Conservation (phyloP, 2,113 vertebrate species). For the Barnardius zonarius region DNA sequence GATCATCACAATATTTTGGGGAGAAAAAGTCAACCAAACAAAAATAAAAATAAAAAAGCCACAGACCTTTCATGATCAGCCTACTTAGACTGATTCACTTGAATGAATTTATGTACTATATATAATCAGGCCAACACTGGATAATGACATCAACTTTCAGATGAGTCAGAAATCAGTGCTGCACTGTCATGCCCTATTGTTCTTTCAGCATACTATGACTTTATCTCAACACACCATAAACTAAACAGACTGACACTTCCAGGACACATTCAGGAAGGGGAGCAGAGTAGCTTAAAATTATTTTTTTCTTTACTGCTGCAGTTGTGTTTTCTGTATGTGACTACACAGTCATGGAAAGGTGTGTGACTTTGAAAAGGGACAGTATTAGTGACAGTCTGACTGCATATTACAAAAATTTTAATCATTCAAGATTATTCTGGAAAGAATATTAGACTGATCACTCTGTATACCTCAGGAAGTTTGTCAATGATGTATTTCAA, state of each 20-base stretch:
- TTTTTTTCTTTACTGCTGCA: not conserved
- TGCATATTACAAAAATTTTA: not conserved
- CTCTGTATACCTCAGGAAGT: not conserved
- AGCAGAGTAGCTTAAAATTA: not conserved
- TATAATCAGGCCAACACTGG: not conserved
- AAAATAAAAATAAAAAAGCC: not conserved
- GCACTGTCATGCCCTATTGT: not conserved
- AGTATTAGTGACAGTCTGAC: not conserved
- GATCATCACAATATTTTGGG: not conserved
- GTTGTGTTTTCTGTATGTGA: not conserved
- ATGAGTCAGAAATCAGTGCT: constrained; percentile 23
- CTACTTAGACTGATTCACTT: not conserved
- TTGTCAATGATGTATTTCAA: not conserved
- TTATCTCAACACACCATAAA: not conserved
- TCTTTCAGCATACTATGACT: not conserved
- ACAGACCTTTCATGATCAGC: not conserved
- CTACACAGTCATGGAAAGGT: not conserved
- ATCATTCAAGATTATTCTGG: not conserved
- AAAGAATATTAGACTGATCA: not conserved
- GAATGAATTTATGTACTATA: not conserved
- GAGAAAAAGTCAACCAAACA: too few species aligned
- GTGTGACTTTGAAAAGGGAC: not conserved
- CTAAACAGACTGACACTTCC: constrained; percentile 26
- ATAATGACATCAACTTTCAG: constrained; percentile 3
- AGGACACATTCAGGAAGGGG: not conserved